Conservation (phyloP, 2,113 vertebrate genomes). For the Chunga burmeisteri region DNA sequence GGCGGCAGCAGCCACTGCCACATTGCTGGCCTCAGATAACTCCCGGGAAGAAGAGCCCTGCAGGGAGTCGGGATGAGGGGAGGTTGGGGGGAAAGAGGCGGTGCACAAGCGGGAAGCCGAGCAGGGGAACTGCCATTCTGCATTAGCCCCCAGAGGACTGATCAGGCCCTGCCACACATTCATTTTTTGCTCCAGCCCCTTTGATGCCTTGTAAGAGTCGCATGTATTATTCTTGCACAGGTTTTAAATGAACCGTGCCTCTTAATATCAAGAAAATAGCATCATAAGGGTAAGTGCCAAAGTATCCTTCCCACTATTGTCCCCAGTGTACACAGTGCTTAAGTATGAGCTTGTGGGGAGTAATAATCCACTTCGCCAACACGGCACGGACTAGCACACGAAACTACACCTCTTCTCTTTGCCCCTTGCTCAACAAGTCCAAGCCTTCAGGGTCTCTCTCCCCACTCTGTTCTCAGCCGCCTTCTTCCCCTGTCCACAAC, state of each 20-base stretch:
- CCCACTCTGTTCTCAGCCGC: not conserved
- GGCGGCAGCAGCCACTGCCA: not conserved
- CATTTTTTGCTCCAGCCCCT: not conserved
- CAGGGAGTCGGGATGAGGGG: not conserved
- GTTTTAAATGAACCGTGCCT: not conserved
- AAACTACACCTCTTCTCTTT: not conserved
- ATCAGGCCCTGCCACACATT: not conserved
- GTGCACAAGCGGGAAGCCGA: not conserved
- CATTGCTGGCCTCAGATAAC: not conserved
- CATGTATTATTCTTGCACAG: not conserved
- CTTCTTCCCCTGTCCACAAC: not conserved
- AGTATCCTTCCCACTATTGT: not conserved
- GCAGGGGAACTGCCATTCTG: not conserved
- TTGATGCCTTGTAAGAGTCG: not conserved
- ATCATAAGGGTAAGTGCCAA: fast-evolving
- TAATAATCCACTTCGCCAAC: not conserved
- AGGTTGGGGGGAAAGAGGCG: not conserved
- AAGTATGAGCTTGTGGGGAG: not conserved
- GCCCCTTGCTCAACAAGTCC: not conserved
- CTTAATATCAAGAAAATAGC: not conserved
- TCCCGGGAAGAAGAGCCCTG: not conserved
- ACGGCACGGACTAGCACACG: fast-evolving
- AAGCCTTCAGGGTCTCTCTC: not conserved
- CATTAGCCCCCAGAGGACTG: not conserved
- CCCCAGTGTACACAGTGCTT: not conserved